Conservation (phyloP, 2,797 vertebrate species). For the Sebastes hopkinsi region DNA sequence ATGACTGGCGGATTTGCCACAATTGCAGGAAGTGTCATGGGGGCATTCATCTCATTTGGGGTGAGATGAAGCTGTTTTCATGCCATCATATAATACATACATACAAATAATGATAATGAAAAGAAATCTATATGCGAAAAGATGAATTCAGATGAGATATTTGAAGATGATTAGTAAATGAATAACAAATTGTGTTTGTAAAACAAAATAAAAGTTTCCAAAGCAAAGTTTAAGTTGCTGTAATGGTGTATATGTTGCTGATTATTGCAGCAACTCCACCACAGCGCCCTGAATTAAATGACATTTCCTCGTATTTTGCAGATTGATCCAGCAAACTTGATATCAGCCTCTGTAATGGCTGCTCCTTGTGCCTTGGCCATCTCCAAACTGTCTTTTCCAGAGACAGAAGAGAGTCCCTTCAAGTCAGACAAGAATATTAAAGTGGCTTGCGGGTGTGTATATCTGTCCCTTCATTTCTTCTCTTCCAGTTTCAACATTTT, state of each 20-base stretch:
- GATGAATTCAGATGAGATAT: not conserved
- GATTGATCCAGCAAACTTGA: constrained; percentile 91
- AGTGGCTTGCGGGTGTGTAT: constrained; percentile 84
- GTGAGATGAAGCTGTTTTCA: constrained; percentile 72
- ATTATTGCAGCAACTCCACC: not conserved
- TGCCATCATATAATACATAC: not conserved
- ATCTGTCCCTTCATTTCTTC: not conserved
- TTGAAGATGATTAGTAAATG: not conserved
- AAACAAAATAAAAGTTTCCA: not conserved
- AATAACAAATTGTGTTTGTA: not conserved
- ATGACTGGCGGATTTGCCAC: constrained; percentile 95
- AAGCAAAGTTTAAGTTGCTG: not conserved
- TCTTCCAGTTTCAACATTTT: not conserved
- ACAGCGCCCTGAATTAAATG: not conserved
- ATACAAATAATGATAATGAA: not conserved
- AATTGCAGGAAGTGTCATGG: constrained; percentile 96
- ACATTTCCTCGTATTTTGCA: constrained; percentile 54
- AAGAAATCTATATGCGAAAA: not conserved
- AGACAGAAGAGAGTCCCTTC: constrained; percentile 88
- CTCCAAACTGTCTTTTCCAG: constrained; percentile 93
- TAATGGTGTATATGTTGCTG: not conserved
- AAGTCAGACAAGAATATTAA: constrained; percentile 79
- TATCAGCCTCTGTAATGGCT: constrained; percentile 97
- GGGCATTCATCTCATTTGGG: constrained; percentile 95
- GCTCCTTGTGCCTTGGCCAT: constrained; percentile 94